phyloP scores from a whole-genome alignment of 2,113 vertebrate genomes.

The Amphilophus citrinellus region DNA sequence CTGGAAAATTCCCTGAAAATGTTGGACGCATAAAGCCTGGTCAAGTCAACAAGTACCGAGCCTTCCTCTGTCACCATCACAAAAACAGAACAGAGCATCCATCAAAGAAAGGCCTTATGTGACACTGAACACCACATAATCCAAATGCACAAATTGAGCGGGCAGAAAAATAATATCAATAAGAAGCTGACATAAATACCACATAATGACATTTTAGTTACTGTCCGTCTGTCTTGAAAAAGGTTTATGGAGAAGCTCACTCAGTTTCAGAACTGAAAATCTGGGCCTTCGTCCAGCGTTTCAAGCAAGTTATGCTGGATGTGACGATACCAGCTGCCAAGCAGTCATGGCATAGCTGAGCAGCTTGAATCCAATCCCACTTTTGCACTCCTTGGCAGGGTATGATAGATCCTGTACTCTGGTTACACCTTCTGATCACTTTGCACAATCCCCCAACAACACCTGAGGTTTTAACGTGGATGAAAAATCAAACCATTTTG shows the following conservation, averaged over 20 bases:
- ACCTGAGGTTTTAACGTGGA: not conserved
- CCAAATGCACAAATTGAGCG: not conserved
- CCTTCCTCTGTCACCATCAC: not conserved
- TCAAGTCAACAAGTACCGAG: not conserved
- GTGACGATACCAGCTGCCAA: constrained; percentile 40
- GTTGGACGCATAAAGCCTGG: constrained; percentile 16
- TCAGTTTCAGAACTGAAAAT: not conserved
- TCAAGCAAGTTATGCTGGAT: not conserved
- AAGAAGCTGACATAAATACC: not conserved
- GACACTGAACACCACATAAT: not conserved
- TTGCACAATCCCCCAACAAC: not conserved
- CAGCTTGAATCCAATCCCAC: constrained; percentile 39
- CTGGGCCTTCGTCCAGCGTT: constrained; percentile 9
- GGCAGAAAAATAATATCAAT: not conserved
- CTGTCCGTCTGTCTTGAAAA: not conserved
- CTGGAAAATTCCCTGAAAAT: constrained; percentile 11
- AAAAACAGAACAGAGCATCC: not conserved
- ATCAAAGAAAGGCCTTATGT: constrained; percentile 1
- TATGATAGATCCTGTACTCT: constrained; percentile 23
- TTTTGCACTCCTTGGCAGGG: constrained; percentile 4
- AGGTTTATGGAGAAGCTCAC: not conserved
- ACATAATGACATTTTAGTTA: not conserved
- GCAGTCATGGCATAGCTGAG: constrained; percentile 30
- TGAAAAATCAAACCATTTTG: not conserved
- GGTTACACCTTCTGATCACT: constrained; percentile 30